These are phyloP conservation scores for Asarcornis scutulata DNA, from an alignment of 2,113 vertebrate genomes.

Conservation along the genomic window DNA sequence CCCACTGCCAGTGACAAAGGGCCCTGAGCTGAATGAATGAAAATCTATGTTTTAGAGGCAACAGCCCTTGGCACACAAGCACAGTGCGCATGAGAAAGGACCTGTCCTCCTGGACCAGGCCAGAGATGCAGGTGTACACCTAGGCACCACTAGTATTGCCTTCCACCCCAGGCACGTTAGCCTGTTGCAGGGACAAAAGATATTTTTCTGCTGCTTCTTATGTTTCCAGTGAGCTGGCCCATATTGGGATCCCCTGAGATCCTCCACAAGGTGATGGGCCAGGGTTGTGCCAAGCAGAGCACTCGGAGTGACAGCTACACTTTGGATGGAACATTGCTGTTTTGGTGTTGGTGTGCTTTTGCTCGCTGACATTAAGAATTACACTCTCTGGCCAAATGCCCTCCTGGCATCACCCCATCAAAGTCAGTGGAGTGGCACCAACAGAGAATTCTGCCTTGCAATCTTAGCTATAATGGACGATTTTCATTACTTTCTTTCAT, in stretches of 20 bases:
- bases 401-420: rapidly evolving
- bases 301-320: rapidly evolving
- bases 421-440: background rate
- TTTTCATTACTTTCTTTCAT: background rate
- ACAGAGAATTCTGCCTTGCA: background rate
- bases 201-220: background rate
- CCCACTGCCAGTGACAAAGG: background rate
- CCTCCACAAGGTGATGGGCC: background rate
- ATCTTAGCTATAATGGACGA: background rate
- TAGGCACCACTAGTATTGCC: rapidly evolving
- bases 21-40: background rate
- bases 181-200: background rate
- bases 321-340: background rate
- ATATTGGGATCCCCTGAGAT: rapidly evolving
- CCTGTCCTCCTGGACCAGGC: background rate
- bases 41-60: background rate
- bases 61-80: rapidly evolving
- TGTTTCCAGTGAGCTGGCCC: background rate
- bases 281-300: background rate
- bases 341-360: background rate
- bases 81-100: background rate
- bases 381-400: background rate
- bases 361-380: background rate
- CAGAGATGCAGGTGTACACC: rapidly evolving
- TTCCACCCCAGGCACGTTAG: rapidly evolving